Conservation (phyloP, 35 echinoderm and acorn worm genomes). For the Amphiura filiformis region DNA sequence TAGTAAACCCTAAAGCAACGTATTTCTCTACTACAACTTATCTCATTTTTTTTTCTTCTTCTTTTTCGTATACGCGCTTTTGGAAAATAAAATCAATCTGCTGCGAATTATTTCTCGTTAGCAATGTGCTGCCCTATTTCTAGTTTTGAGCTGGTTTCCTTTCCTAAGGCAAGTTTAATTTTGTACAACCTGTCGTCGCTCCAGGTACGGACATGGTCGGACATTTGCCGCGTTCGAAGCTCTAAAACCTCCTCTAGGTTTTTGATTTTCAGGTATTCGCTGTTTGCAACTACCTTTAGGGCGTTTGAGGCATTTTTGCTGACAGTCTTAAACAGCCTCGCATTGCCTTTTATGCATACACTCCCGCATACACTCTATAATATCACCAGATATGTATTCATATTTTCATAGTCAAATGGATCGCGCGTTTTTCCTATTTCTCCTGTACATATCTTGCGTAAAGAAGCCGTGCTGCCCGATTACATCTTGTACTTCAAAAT, state of each 20-base stretch:
- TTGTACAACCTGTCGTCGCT: background rate
- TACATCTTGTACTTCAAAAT: background rate
- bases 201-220: background rate
- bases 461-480: background rate
- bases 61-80: background rate
- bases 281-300: background rate
- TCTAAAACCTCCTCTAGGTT: background rate
- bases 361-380: background rate
- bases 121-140: constrained; percentile 13
- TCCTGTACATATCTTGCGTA: background rate
- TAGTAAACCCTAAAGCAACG: background rate
- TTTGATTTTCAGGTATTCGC: constrained; percentile 6
- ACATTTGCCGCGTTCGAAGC: background rate
- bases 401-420: constrained; percentile 5
- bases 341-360: background rate
- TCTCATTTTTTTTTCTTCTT: background rate
- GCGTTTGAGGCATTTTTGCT: background rate
- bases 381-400: too few relatives aligned
- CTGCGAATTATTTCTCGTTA: constrained; percentile 7
- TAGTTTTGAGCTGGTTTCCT: constrained; percentile 2
- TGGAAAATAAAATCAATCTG: constrained; percentile 7
- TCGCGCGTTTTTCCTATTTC: background rate
- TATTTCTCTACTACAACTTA: background rate
- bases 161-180: background rate
- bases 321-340: background rate